Conservation (phyloP, 2,113 vertebrate species). For the Ceyx cyanopectus region DNA sequence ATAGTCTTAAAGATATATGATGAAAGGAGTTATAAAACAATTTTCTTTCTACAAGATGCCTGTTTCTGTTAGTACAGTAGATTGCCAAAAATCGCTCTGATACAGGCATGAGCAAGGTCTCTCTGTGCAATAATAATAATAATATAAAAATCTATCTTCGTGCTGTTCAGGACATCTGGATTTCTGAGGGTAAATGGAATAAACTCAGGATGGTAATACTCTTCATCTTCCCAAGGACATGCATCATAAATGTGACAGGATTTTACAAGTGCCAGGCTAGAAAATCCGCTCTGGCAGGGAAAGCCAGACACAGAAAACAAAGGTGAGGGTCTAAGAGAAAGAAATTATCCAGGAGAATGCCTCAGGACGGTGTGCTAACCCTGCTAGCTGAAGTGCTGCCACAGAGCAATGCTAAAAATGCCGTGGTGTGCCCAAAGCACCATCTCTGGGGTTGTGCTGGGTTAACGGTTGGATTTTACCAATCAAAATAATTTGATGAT, state of each 20-base stretch:
- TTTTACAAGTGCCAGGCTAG: background rate
- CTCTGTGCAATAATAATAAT: background rate
- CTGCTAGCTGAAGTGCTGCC: background rate
- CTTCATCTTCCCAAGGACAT: background rate
- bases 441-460: background rate
- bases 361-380: background rate
- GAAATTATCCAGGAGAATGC: fast-evolving
- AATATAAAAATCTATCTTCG: background rate
- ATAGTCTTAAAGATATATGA: background rate
- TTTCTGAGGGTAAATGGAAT: background rate
- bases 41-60: background rate
- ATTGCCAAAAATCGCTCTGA: background rate
- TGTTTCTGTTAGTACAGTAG: background rate
- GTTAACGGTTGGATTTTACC: no score
- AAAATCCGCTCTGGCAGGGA: background rate
- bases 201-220: background rate
- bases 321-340: background rate
- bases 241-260: background rate
- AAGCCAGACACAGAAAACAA: background rate
- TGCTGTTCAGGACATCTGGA: background rate
- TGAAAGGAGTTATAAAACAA: background rate
- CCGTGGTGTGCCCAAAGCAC: fast-evolving
- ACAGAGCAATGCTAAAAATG: fast-evolving
- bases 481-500: no score
- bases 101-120: background rate